phyloP scores from a whole-genome alignment of 2,888 invertebrate species.

The Acleris emargana region DNA sequence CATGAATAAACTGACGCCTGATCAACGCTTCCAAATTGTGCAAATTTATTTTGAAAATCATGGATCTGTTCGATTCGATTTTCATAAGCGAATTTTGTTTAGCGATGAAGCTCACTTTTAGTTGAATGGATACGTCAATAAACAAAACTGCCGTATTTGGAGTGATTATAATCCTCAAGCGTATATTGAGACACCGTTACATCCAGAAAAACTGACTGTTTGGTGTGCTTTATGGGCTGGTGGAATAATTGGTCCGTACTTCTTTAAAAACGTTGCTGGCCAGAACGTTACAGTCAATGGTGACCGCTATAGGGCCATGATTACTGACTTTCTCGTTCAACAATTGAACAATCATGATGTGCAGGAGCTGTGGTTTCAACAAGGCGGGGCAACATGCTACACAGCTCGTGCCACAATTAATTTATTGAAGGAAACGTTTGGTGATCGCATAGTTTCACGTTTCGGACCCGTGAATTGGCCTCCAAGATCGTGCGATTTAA shows the following conservation, averaged over 20 bases:
- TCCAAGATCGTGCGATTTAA: constrained; percentile 3
- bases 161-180: constrained; percentile 19
- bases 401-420: too few relatives aligned
- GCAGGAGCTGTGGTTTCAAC: too few relatives aligned
- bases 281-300: constrained; percentile 44
- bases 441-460: constrained; percentile 37
- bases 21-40: constrained; percentile 41
- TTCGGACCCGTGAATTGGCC: constrained; percentile 32
- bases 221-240: constrained; percentile 58
- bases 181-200: constrained; percentile 47
- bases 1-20: neutral
- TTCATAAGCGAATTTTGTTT: too few relatives aligned
- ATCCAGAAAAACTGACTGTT: constrained; percentile 54
- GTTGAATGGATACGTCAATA: constrained; percentile 16
- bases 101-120: too few relatives aligned
- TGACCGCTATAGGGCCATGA: too few relatives aligned
- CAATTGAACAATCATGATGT: too few relatives aligned
- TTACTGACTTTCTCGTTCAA: too few relatives aligned
- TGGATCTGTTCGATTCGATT: constrained; percentile 44
- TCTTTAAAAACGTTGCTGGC: constrained; percentile 53
- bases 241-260: constrained; percentile 55
- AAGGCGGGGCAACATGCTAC: too few relatives aligned
- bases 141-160: too few relatives aligned
- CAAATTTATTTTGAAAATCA: constrained; percentile 46
- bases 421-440: constrained; percentile 43